phyloP scores from a whole-genome alignment of 2,797 vertebrate genomes.

The Myiothlypis coronata region DNA sequence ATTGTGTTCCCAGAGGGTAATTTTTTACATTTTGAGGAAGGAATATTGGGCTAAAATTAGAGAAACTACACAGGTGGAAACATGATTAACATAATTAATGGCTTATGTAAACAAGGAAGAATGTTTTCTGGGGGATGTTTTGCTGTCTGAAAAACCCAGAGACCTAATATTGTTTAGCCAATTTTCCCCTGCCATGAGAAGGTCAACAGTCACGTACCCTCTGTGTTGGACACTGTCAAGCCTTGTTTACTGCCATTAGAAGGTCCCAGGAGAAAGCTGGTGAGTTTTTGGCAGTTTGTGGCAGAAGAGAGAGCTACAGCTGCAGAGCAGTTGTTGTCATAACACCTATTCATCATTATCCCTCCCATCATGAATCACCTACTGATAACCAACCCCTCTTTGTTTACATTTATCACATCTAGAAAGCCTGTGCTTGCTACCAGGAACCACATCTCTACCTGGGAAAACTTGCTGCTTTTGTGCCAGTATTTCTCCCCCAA shows the following conservation, averaged over 20 bases:
- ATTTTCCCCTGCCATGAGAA: conserved; percentile 30
- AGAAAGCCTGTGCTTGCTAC: neutral
- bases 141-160: conserved; percentile 1
- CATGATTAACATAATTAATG: conserved; percentile 41
- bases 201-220: conserved; percentile 35
- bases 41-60: neutral
- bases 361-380: conserved; percentile 48
- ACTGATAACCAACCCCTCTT: conserved; percentile 38
- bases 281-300: conserved; percentile 49
- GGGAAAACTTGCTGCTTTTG: conserved; percentile 8
- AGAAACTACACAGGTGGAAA: conserved; percentile 28
- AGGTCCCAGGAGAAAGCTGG: conserved; percentile 43
- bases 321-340: conserved; percentile 64
- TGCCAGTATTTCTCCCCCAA: conserved; percentile 8
- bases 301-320: conserved; percentile 48
- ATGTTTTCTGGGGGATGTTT: conserved; percentile 14
- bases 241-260: conserved; percentile 51
- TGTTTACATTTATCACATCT: conserved; percentile 32
- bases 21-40: conserved; percentile 2
- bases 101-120: conserved; percentile 9
- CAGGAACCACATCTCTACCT: conserved; percentile 19
- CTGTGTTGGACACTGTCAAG: conserved; percentile 34
- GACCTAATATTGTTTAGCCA: conserved; percentile 22
- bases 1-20: neutral
- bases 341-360: conserved; percentile 67